phyloP scores from a whole-genome alignment of 1,140 invertebrate genomes.

The Geopemphigus sp. region DNA sequence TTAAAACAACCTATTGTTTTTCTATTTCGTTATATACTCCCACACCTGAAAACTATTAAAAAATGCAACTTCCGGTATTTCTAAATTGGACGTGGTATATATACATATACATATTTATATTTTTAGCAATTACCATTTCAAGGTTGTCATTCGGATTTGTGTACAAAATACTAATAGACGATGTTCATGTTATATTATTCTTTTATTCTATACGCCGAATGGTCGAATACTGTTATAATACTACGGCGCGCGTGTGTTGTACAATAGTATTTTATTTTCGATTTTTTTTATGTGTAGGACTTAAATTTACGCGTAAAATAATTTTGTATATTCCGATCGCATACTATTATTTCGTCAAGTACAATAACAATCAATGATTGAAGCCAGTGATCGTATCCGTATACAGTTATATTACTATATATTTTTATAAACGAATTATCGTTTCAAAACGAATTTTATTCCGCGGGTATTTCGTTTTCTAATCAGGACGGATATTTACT shows the following conservation, averaged over 20 bases:
- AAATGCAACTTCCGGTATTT: constrained; percentile 9
- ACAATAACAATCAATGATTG: too few relatives aligned
- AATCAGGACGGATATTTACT: too few relatives aligned
- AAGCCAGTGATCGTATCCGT: too few relatives aligned
- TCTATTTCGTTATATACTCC: neutral
- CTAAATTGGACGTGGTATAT: neutral
- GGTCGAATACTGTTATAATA: constrained; percentile 6
- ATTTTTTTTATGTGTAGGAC: neutral
- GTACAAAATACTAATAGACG: neutral
- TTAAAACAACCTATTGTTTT: constrained; percentile 15
- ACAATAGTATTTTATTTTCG: too few relatives aligned
- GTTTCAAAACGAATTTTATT: too few relatives aligned
- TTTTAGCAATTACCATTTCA: constrained; percentile 8
- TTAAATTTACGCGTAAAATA: neutral
- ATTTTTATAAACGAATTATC: too few relatives aligned
- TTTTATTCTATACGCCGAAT: neutral
- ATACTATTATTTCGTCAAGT: neutral
- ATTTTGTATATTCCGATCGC: neutral
- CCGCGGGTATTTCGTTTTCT: too few relatives aligned
- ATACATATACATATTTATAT: neutral
- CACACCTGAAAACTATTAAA: constrained; percentile 21
- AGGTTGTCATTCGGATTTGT: constrained; percentile 11
- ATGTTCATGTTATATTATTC: neutral
- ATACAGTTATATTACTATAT: too few relatives aligned
- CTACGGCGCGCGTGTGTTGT: neutral